A percentile compares a stretch with the other conserved stretches of the same genome.
Evolutionary conservation across 2,797 vertebrate genomes (phyloP).

Genomic region (Cercopithecus petaurista): DNA sequence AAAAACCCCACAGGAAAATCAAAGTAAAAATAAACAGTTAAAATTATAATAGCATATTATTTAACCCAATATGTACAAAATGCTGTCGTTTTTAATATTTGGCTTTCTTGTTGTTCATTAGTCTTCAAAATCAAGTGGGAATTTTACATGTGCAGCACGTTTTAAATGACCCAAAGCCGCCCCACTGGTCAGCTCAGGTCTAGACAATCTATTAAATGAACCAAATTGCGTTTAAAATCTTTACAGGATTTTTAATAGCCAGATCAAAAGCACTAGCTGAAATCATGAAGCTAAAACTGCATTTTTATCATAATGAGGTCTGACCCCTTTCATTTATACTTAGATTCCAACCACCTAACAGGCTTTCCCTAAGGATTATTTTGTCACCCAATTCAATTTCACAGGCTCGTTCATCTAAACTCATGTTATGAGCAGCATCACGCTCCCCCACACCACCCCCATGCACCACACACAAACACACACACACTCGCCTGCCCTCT

Average conservation of each 20-base stretch:
- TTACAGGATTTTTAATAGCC: neutral
- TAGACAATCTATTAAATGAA: conserved; percentile 23
- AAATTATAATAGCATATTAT: neutral
- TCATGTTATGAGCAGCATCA: neutral
- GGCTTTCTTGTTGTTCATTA: neutral
- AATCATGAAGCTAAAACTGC: neutral
- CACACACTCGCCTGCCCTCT: neutral
- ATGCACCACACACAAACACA: neutral
- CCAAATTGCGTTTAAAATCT: conserved; percentile 14
- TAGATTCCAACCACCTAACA: neutral
- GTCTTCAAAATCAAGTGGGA: conserved; percentile 24
- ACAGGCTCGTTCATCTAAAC: neutral
- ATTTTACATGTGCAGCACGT: neutral
- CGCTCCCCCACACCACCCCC: fast-evolving
- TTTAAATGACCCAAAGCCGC: neutral
- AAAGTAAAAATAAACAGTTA: neutral
- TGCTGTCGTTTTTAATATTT: neutral
- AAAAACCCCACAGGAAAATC: neutral
- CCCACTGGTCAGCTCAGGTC: neutral
- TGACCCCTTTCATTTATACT: neutral
- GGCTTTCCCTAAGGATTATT: neutral
- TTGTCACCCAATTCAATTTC: conserved; percentile 7
- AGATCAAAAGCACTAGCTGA: conserved; percentile 19
- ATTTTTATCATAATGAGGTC: neutral
- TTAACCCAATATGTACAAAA: neutral